These are phyloP conservation scores for Nomada ferruginata DNA, from an alignment of 2,888 invertebrate species.

Conservation along the genomic window DNA sequence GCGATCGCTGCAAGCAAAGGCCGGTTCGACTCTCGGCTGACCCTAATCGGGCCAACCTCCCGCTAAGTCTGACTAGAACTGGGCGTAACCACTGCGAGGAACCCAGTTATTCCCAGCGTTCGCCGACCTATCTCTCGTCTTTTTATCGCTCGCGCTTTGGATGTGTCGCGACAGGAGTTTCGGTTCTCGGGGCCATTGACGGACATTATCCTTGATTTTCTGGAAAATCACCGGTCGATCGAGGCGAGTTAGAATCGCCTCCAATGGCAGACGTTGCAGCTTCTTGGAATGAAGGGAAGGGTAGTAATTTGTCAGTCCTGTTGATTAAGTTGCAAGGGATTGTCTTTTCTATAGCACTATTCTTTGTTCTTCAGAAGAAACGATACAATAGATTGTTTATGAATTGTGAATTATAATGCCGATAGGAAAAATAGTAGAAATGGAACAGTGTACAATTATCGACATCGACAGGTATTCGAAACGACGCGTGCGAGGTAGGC, in stretches of 20 bases:
- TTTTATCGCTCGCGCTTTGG: constrained; percentile 51
- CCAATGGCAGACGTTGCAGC: neutral
- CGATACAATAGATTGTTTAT: too few species aligned
- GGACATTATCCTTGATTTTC: constrained; percentile 22
- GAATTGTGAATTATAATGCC: too few species aligned
- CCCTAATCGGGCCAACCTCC: constrained; percentile 72
- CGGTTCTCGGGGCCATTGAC: constrained; percentile 35
- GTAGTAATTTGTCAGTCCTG: too few species aligned
- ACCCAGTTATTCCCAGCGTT: constrained; percentile 60
- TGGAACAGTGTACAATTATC: too few species aligned
- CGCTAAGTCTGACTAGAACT: constrained; percentile 76
- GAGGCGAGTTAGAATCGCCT: neutral
- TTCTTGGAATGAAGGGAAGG: neutral
- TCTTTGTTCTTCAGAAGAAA: neutral
- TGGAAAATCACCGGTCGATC: neutral
- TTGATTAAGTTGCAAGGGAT: neutral
- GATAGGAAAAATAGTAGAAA: too few species aligned
- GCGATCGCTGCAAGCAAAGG: constrained; percentile 58
- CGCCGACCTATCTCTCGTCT: constrained; percentile 22
- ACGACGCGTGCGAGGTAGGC: too few species aligned
- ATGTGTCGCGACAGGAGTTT: constrained; percentile 59
- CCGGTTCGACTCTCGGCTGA: constrained; percentile 64
- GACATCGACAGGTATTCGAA: too few species aligned
- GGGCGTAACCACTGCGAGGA: constrained; percentile 79
- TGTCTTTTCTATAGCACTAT: neutral